Evolutionary conservation across 2,797 vertebrate genomes (phyloP).

Genomic region (Eurystomus glaucurus): DNA sequence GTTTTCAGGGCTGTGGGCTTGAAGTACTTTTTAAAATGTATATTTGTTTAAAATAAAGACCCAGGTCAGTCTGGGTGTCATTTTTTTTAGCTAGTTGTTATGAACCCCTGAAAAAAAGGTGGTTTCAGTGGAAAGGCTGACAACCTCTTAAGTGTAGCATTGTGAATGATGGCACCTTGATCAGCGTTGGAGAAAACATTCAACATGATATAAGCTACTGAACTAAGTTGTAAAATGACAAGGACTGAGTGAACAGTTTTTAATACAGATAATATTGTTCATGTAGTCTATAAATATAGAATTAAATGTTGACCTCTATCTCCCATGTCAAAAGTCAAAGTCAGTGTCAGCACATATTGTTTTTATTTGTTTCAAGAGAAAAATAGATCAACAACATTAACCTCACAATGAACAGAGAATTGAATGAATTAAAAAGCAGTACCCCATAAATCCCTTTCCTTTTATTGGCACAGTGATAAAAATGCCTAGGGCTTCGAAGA

Average conservation of each 20-base stretch:
- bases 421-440: conserved; percentile 88
- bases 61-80: not conserved
- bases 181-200: conserved; percentile 37
- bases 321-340: conserved; percentile 85
- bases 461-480: conserved; percentile 87
- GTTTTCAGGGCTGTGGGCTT: not conserved
- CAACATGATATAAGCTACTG: conserved; percentile 42
- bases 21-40: not conserved
- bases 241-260: conserved; percentile 84
- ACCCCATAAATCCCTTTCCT: conserved; percentile 83
- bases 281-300: conserved; percentile 84
- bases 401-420: conserved; percentile 86
- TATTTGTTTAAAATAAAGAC: not conserved
- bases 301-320: conserved; percentile 84
- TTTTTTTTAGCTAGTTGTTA: not conserved
- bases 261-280: conserved; percentile 84
- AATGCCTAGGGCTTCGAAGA: conserved; percentile 78
- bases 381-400: conserved; percentile 87
- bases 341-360: conserved; percentile 84
- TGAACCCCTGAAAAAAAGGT: not conserved
- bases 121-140: conserved; percentile 31
- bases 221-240: conserved; percentile 81
- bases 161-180: conserved; percentile 64
- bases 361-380: conserved; percentile 88
- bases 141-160: not conserved